Base-by-base conservation (phyloP, 2,888 invertebrate genomes). In the Rhagonycha fulva region DNA sequence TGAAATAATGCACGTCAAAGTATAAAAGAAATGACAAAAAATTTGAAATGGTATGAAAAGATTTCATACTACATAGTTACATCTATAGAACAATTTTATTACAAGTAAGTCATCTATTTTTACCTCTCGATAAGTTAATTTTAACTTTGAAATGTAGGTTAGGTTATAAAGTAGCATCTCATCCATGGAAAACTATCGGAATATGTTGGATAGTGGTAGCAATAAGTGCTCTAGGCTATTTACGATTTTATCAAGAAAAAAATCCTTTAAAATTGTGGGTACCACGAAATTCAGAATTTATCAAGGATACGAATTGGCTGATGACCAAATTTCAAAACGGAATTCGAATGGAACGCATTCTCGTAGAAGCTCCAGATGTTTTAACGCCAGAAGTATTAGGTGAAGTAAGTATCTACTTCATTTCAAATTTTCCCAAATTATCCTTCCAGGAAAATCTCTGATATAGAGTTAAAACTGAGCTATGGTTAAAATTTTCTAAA, bases 201-300 rank as follows among this genome's bases (percentile, higher is more conserved):
- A 82, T 90, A 78, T 90, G 91, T 83, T 88, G 92, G 84, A 77
- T 88, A 11, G 87, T 92, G 79, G 90, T 93, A 19, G 80, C 90
- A 11, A 62, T 92, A 14, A 92, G 93, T 83, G 88, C 90, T 72
- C 84, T 90, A 76, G 94, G 94, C 47, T 88, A 94, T 70, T 84
- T 92, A 24, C 88, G 89, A 81, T 94, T 94, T 86, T 89, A 91
- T 77, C 92, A 93, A 85, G 94, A 95, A 87, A 94, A 92, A 84
- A 92, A 94, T 87, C 94, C 94, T 0, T 87, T 94, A 82, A 93
- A 92, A 83, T 87, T 95, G 80, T 95, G 95, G 95, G 92, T 94
- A 23, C 94, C 94, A 11, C 91, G 91, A 62, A 90, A 93, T 62
- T 94, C 94, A 0, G 91, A 92, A 77, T 95, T 94, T 84, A 90